Evolutionary conservation across 2,797 vertebrate species (phyloP).

Genomic region (Anas capensis): DNA sequence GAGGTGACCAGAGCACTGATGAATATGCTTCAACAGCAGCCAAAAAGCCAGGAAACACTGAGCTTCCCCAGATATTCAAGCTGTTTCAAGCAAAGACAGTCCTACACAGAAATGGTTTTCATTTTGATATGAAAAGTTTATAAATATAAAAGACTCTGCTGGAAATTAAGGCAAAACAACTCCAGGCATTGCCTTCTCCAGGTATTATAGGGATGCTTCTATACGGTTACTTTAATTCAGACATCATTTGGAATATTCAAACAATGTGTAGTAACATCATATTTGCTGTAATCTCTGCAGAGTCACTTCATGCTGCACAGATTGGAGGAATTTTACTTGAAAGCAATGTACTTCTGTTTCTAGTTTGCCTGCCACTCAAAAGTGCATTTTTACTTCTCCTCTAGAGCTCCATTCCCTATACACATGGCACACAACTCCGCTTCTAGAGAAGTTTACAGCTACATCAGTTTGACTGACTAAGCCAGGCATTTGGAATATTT

Average conservation of each 20-base stretch:
- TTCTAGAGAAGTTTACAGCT: slow-evolving; percentile 48
- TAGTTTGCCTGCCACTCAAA: background rate
- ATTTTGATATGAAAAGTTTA: background rate
- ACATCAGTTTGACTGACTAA: slow-evolving; percentile 75
- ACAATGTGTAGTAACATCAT: slow-evolving; percentile 11
- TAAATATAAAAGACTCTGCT: background rate
- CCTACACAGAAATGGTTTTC: background rate
- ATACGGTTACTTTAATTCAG: slow-evolving; percentile 52
- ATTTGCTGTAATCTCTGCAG: slow-evolving; percentile 45
- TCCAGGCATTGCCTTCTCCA: background rate
- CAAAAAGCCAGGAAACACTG: background rate
- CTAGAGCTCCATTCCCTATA: background rate
- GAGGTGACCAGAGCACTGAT: background rate
- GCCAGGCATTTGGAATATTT: slow-evolving; percentile 80
- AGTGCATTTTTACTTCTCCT: background rate
- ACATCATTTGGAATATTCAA: slow-evolving; percentile 39
- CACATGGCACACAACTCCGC: background rate
- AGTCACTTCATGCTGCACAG: background rate
- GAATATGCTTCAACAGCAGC: background rate
- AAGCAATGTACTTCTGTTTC: background rate
- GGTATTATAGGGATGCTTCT: background rate
- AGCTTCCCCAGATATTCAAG: background rate
- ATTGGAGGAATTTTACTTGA: background rate
- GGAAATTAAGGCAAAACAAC: background rate
- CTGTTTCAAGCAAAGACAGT: background rate